A percentile compares a stretch with the other conserved stretches of the same genome.
Conservation (phyloP, 1,140 invertebrate species). For the Neodiprion fabricii region DNA sequence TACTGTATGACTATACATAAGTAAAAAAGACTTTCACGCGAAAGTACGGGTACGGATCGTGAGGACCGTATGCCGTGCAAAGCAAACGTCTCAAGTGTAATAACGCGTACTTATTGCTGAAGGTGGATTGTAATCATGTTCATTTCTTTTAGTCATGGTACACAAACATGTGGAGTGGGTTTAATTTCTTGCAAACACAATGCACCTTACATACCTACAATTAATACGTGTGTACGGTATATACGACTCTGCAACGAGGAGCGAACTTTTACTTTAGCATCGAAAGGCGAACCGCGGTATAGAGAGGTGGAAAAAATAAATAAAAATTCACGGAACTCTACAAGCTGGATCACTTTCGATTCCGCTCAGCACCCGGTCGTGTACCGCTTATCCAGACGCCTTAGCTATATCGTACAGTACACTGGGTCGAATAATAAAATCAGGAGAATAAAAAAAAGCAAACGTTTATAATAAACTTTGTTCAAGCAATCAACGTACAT, state of each 20-base stretch:
- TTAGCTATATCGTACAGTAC: too few species aligned
- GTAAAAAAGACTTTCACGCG: conserved; percentile 8
- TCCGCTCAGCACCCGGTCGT: not conserved
- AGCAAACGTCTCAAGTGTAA: too few species aligned
- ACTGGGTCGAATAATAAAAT: not conserved
- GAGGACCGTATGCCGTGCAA: too few species aligned
- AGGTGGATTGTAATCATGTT: too few species aligned
- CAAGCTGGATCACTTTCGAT: not conserved
- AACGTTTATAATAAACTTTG: not conserved
- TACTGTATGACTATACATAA: not conserved
- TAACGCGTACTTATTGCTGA: too few species aligned
- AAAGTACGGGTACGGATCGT: not conserved
- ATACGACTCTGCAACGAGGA: not conserved
- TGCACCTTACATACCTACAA: not conserved
- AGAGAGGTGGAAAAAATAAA: not conserved
- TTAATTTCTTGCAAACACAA: not conserved
- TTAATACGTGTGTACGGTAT: too few species aligned
- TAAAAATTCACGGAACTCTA: not conserved
- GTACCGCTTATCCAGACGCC: too few species aligned
- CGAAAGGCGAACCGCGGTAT: not conserved
- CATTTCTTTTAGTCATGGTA: too few species aligned
- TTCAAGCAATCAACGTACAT: not conserved
- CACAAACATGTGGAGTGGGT: not conserved
- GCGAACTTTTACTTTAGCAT: not conserved
- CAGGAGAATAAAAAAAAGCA: not conserved